These are phyloP conservation scores for Mechanitis mazaeus DNA, from an alignment of 2,888 invertebrate species.

Conservation along the genomic window DNA sequence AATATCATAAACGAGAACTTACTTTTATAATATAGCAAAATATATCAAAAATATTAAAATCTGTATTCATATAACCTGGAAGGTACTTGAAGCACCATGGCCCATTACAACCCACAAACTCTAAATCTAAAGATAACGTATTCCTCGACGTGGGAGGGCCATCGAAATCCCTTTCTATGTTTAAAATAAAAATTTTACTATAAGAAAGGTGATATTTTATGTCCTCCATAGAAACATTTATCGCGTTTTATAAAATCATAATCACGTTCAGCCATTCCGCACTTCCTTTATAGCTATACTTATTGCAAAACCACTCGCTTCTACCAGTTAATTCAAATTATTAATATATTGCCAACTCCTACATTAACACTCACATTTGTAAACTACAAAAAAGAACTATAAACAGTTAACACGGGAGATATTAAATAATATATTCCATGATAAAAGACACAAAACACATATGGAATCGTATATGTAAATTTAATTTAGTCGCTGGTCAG, in stretches of 20 bases:
- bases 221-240: conserved; percentile 54
- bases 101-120: conserved; percentile 49
- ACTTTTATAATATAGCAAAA: conserved; percentile 30
- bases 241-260: conserved; percentile 64
- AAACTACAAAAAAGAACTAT: conserved; percentile 25
- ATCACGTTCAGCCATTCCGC: conserved; percentile 49
- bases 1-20: too few species aligned
- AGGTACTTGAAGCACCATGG: conserved; percentile 38
- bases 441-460: conserved; percentile 21
- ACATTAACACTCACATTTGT: conserved; percentile 32
- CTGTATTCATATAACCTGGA: conserved; percentile 25
- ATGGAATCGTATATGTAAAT: conserved; percentile 39
- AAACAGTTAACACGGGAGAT: conserved; percentile 16
- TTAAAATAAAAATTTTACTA: conserved; percentile 76
- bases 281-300: conserved; percentile 22
- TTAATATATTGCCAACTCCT: conserved; percentile 37
- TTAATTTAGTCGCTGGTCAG: conserved; percentile 44
- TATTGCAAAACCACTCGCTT: conserved; percentile 34
- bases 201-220: conserved; percentile 65
- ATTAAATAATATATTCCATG: background rate
- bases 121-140: conserved; percentile 70
- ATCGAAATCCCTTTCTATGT: conserved; percentile 74
- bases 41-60: conserved; percentile 40
- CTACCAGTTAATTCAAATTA: conserved; percentile 40
- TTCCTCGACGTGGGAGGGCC: conserved; percentile 62